A percentile compares a stretch with the other conserved stretches of the same genome.
Conservation (phyloP, 2,113 vertebrate genomes). For the Polypterus bichir region DNA sequence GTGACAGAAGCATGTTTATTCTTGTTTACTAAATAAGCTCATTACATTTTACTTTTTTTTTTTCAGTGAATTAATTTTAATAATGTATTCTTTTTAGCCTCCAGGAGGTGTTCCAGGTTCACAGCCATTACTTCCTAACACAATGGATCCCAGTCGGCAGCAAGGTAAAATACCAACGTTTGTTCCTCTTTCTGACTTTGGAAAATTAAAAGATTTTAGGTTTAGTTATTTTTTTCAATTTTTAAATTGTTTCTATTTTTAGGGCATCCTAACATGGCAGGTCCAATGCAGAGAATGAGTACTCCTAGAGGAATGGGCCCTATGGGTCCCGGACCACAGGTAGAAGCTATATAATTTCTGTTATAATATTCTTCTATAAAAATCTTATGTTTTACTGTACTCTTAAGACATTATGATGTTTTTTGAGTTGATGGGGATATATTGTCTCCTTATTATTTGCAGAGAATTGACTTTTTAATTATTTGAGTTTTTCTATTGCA, state of each 20-base stretch:
- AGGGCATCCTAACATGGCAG: constrained; percentile 87
- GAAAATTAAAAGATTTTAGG: neutral
- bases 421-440: neutral
- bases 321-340: constrained; percentile 94
- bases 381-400: neutral
- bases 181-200: neutral
- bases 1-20: neutral
- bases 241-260: constrained; percentile 2
- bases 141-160: constrained; percentile 91
- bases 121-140: constrained; percentile 90
- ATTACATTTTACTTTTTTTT: neutral
- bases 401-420: neutral
- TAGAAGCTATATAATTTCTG: constrained; percentile 30
- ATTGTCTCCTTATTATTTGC: too few species aligned
- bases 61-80: neutral
- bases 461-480: too few species aligned
- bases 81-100: constrained; percentile 50
- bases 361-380: neutral
- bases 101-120: constrained; percentile 89
- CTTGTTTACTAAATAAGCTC: neutral
- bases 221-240: neutral
- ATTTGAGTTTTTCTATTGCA: too few species aligned
- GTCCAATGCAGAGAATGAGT: constrained; percentile 96
- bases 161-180: constrained; percentile 59
- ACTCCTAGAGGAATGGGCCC: constrained; percentile 94